phyloP scores from a whole-genome alignment of 2,888 invertebrate genomes.

The Spialia ferax region DNA sequence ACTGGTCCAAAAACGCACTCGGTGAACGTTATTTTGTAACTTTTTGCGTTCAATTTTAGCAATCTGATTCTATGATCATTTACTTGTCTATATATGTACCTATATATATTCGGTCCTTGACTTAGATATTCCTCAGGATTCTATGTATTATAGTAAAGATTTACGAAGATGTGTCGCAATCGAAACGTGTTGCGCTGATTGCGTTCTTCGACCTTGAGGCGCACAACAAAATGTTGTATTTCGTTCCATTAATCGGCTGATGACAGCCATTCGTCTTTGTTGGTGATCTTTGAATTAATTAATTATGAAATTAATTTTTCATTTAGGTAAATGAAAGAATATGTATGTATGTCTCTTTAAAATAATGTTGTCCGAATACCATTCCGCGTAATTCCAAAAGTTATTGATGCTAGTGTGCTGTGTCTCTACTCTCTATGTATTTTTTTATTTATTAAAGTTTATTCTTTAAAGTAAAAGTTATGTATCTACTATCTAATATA shows the following conservation, averaged over 20 bases:
- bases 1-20: neutral
- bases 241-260: slow-evolving; percentile 33
- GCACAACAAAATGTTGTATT: slow-evolving; percentile 38
- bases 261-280: slow-evolving; percentile 38
- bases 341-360: no score
- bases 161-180: slow-evolving; percentile 37
- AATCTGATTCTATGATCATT: slow-evolving; percentile 7
- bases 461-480: no score
- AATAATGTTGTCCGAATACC: no score
- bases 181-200: slow-evolving; percentile 35
- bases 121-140: slow-evolving; percentile 46
- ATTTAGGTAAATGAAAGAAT: neutral
- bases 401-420: no score
- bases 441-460: no score
- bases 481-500: no score
- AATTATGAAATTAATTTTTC: slow-evolving; percentile 17
- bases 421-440: no score
- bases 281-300: slow-evolving; percentile 37
- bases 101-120: slow-evolving; percentile 44
- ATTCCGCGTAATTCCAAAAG: no score
- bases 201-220: slow-evolving; percentile 39
- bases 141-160: slow-evolving; percentile 38
- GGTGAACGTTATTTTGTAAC: slow-evolving; percentile 29
- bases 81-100: neutral
- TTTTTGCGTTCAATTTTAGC: slow-evolving; percentile 23